Percentiles rank a stretch among this genome's conserved stretches.
These are phyloP conservation scores for Hypotaenidia philippensis DNA, from an alignment of 2,797 vertebrate species.

Conservation along the genomic window DNA sequence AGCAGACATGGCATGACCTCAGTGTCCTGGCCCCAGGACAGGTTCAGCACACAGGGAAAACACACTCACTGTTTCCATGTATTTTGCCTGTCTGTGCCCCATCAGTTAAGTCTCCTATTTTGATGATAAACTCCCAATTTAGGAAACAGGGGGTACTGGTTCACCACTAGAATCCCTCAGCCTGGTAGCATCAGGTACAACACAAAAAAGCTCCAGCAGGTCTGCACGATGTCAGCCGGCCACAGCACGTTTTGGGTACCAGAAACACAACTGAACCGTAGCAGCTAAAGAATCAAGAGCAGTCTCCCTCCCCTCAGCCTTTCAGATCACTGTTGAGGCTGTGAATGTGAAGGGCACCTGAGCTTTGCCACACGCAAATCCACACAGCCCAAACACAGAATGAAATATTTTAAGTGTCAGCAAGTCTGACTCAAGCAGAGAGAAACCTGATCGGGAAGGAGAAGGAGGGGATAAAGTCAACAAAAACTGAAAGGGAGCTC, in stretches of 20 bases:
- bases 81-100: not conserved
- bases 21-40: not conserved
- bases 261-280: not conserved
- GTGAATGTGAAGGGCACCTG: not conserved
- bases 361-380: not conserved
- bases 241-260: not conserved
- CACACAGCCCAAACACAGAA: not conserved
- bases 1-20: not conserved
- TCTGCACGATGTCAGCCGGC: not conserved
- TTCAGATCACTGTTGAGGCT: not conserved
- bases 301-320: not conserved
- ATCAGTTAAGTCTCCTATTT: not conserved
- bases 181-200: not conserved
- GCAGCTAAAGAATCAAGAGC: not conserved
- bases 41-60: not conserved
- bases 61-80: fast-evolving
- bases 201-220: not conserved
- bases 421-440: slow-evolving; percentile 30
- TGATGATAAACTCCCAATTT: not conserved
- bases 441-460: slow-evolving; percentile 2
- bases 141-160: not conserved
- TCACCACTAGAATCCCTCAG: not conserved
- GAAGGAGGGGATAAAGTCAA: slow-evolving; percentile 49
- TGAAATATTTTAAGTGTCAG: not conserved
- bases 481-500: slow-evolving; percentile 31